Percentiles rank a stretch among this genome's conserved stretches.
phyloP scores from a whole-genome alignment of 2,888 invertebrate species.

The Volucella zonaria region DNA sequence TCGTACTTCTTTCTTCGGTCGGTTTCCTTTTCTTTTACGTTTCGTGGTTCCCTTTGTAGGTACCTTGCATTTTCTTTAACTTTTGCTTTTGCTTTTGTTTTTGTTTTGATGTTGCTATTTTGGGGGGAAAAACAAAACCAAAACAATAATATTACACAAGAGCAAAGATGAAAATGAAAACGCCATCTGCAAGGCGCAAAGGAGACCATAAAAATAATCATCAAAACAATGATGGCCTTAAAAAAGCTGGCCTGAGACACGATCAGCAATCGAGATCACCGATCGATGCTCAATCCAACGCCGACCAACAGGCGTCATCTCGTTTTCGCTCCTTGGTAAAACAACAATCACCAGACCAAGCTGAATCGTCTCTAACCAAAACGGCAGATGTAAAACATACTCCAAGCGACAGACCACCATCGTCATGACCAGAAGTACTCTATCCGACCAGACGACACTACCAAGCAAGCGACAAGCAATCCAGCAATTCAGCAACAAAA shows the following conservation, averaged over 20 bases:
- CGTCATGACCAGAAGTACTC: slow-evolving; percentile 18
- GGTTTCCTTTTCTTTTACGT: background rate
- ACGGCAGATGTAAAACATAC: slow-evolving; percentile 67
- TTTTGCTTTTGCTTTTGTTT: slow-evolving; percentile 32
- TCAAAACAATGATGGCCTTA: slow-evolving; percentile 60
- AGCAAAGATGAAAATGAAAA: slow-evolving; percentile 42
- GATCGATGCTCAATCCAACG: slow-evolving; percentile 6
- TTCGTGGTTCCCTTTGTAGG: no score
- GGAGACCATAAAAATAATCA: slow-evolving; percentile 36
- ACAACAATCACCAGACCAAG: slow-evolving; percentile 2
- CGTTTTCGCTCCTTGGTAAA: background rate
- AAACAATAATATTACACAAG: slow-evolving; percentile 48
- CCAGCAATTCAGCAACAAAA: slow-evolving; percentile 28
- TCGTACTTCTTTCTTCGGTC: slow-evolving; percentile 30
- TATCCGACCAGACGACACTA: slow-evolving; percentile 2
- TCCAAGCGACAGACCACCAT: slow-evolving; percentile 39
- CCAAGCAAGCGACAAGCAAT: slow-evolving; percentile 27
- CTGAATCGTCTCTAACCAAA: slow-evolving; percentile 42
- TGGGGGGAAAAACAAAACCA: background rate
- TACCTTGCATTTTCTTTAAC: slow-evolving; percentile 9
- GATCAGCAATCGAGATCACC: slow-evolving; percentile 16
- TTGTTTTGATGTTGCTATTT: background rate
- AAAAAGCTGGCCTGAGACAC: slow-evolving; percentile 59
- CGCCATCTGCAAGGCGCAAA: slow-evolving; percentile 53
- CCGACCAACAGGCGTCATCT: slow-evolving; percentile 28